Evolutionary conservation across 35 echinoderm and acorn worm species (phyloP).

Genomic region (Antedon bifida): DNA sequence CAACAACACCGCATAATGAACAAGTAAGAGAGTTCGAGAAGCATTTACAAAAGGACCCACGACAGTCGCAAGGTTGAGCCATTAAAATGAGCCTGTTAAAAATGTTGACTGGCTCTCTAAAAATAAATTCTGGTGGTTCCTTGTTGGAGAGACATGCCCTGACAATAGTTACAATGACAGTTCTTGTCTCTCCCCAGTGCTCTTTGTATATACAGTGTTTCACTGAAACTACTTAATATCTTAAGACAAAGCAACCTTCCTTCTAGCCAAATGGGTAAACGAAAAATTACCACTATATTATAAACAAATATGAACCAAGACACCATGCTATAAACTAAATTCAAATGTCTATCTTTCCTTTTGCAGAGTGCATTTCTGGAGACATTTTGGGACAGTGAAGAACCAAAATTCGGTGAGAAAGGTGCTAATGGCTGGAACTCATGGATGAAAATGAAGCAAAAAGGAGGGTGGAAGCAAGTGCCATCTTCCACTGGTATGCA

Average conservation of each 20-base stretch:
- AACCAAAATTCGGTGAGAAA: slow-evolving; percentile 75
- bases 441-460: slow-evolving; percentile 85
- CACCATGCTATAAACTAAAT: too few species aligned
- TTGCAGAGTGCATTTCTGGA: slow-evolving; percentile 81
- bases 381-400: slow-evolving; percentile 89
- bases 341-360: too few species aligned
- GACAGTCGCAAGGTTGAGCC: background rate
- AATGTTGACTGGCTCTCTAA: background rate
- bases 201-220: too few species aligned
- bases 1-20: slow-evolving; percentile 37
- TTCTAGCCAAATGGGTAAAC: too few species aligned
- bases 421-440: slow-evolving; percentile 62
- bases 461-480: slow-evolving; percentile 69
- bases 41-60: too few species aligned
- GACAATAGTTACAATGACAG: too few species aligned
- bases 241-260: too few species aligned
- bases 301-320: too few species aligned
- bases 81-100: background rate
- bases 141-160: background rate
- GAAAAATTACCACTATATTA: too few species aligned
- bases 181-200: too few species aligned
- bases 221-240: too few species aligned
- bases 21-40: too few species aligned
- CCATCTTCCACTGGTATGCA: background rate
- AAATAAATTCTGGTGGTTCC: background rate